Evolutionary conservation across 2,113 vertebrate genomes (phyloP).

Genomic region (Lucifuga dentata): DNA sequence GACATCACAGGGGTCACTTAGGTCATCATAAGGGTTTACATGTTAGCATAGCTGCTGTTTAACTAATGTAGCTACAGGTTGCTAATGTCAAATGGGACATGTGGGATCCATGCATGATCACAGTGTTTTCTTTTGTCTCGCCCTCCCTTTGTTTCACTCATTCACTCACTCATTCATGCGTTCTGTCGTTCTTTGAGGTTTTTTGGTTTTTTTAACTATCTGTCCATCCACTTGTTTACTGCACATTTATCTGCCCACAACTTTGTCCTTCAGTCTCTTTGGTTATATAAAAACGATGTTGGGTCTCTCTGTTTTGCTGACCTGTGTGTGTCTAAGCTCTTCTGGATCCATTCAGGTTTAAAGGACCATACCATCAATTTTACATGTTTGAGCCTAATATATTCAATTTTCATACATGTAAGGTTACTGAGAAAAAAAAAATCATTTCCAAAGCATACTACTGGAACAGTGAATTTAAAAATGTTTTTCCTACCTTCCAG

Average conservation of each 20-base stretch:
- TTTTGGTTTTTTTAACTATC: not conserved
- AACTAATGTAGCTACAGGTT: too few species aligned
- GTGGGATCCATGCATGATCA: conserved; percentile 32
- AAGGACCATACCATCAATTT: too few species aligned
- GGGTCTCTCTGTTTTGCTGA: conserved; percentile 17
- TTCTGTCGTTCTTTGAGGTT: conserved; percentile 28
- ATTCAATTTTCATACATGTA: too few species aligned
- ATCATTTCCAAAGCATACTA: too few species aligned
- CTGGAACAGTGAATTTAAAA: too few species aligned
- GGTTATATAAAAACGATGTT: not conserved
- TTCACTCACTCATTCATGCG: not conserved
- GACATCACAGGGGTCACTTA: too few species aligned
- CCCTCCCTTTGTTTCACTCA: not conserved
- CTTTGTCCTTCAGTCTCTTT: conserved; percentile 16
- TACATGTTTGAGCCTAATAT: too few species aligned
- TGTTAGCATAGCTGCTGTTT: too few species aligned
- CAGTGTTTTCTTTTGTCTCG: conserved; percentile 8
- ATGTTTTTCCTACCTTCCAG: too few species aligned
- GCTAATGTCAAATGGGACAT: conserved; percentile 12
- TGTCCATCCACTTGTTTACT: conserved; percentile 1
- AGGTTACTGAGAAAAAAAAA: too few species aligned
- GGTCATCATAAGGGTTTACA: too few species aligned
- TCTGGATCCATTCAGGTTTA: not conserved
- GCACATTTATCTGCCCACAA: not conserved
- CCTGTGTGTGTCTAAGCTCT: not conserved